Evolutionary conservation across 2,888 invertebrate species (phyloP).

Genomic region (Aleiodes leptofemur): DNA sequence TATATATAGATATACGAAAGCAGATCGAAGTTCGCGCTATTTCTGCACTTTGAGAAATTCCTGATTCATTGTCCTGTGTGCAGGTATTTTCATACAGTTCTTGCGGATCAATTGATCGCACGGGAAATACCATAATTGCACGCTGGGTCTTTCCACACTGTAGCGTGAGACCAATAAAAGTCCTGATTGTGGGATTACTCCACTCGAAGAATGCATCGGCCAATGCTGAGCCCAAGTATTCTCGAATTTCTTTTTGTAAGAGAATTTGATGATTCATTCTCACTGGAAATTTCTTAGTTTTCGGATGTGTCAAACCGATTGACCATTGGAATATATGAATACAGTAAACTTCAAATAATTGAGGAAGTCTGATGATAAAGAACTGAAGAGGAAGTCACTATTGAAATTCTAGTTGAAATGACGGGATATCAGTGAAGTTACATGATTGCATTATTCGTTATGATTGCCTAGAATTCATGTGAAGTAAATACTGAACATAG

Average conservation of each 20-base stretch:
- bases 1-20: too few species aligned
- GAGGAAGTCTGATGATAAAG: too few species aligned
- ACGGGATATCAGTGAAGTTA: too few species aligned
- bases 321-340: too few species aligned
- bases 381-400: too few species aligned
- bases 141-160: slow-evolving; percentile 55
- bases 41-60: too few species aligned
- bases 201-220: slow-evolving; percentile 60
- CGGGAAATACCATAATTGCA: slow-evolving; percentile 61
- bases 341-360: too few species aligned
- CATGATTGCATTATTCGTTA: background rate
- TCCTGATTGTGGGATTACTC: slow-evolving; percentile 56
- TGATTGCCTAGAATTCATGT: background rate
- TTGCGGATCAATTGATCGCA: slow-evolving; percentile 60
- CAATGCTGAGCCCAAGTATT: slow-evolving; percentile 59
- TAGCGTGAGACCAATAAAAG: slow-evolving; percentile 57
- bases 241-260: slow-evolving; percentile 57
- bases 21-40: too few species aligned
- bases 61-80: slow-evolving; percentile 53
- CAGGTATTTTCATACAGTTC: slow-evolving; percentile 49
- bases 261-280: slow-evolving; percentile 49
- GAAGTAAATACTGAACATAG: background rate
- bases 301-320: background rate
- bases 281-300: slow-evolving; percentile 15
- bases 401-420: too few species aligned